These are phyloP conservation scores for Podargus strigoides DNA, from an alignment of 2,797 vertebrate species.

Conservation along the genomic window DNA sequence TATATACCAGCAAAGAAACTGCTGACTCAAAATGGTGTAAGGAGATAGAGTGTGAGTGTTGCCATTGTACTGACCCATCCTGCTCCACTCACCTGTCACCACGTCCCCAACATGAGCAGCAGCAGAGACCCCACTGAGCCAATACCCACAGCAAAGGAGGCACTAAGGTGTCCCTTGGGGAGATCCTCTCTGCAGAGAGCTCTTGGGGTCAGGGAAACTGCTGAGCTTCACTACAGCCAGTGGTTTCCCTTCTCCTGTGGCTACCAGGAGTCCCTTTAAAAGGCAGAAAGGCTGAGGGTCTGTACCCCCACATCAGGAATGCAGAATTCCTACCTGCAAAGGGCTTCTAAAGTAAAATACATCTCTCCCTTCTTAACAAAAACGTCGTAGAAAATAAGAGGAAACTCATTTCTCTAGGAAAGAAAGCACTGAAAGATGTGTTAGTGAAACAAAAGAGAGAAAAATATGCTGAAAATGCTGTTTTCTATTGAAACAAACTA, in stretches of 20 bases:
- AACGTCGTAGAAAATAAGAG: neutral
- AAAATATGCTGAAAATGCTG: neutral
- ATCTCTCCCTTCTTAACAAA: neutral
- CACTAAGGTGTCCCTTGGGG: too few species aligned
- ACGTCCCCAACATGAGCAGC: accelerated
- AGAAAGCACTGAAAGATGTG: neutral
- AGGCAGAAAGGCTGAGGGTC: neutral
- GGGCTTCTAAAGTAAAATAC: neutral
- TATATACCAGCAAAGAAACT: neutral
- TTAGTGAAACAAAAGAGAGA: neutral
- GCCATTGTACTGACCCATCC: neutral
- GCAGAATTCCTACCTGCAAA: neutral
- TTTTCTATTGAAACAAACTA: neutral
- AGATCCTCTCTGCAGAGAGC: too few species aligned
- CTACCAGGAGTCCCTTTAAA: neutral
- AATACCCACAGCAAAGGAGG: too few species aligned
- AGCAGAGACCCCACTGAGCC: too few species aligned
- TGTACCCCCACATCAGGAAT: neutral
- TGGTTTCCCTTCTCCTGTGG: neutral
- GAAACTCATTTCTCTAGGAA: neutral
- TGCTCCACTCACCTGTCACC: neutral
- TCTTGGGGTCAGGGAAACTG: neutral
- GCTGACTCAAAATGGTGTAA: neutral
- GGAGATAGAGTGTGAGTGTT: neutral
- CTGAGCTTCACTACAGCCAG: neutral